Evolutionary conservation across 2,797 vertebrate genomes (phyloP).

Genomic region (Gallinago nigripennis): DNA sequence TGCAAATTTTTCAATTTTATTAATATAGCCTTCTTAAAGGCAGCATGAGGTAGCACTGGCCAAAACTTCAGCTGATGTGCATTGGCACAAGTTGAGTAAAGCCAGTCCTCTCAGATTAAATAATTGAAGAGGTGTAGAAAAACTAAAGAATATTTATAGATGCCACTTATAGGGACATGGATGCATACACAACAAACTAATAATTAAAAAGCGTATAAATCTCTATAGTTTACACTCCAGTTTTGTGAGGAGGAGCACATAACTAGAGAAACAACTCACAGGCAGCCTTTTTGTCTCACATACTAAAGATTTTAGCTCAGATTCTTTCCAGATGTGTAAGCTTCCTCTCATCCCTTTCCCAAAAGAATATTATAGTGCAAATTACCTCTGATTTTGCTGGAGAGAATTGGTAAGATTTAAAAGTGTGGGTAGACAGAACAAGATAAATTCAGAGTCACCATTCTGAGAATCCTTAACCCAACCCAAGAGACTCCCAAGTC

Average conservation of each 20-base stretch:
- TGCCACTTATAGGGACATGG: neutral
- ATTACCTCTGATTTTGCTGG: neutral
- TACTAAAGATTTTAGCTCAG: neutral
- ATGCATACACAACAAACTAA: neutral
- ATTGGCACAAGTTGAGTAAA: neutral
- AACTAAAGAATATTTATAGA: neutral
- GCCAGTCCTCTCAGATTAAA: neutral
- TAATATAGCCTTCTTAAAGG: neutral
- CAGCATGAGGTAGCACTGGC: neutral
- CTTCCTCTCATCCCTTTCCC: neutral
- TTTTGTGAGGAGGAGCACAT: neutral
- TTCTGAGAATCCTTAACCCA: neutral
- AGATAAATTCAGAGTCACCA: neutral
- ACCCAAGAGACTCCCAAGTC: neutral
- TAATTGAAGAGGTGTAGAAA: neutral
- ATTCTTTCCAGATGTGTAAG: neutral
- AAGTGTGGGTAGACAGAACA: neutral
- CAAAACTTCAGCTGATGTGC: neutral
- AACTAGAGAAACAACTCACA: neutral
- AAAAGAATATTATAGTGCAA: neutral
- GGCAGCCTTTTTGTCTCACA: neutral
- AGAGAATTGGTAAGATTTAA: neutral
- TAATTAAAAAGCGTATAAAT: neutral
- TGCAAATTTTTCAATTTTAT: neutral
- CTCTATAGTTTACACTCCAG: neutral